Conservation (phyloP, 2,888 invertebrate genomes). For the Pheosia gnoma region DNA sequence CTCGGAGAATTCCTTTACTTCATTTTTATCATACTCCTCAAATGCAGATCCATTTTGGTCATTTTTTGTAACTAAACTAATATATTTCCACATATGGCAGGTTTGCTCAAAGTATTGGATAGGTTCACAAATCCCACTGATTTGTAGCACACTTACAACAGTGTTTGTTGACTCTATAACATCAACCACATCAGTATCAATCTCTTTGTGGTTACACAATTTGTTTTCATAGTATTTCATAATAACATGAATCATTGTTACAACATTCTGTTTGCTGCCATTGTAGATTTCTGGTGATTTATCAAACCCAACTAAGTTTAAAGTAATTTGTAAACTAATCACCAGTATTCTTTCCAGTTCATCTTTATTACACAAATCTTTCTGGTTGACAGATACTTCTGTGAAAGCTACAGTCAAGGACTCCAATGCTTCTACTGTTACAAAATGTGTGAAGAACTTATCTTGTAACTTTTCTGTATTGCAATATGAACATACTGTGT, state of each 20-base stretch:
- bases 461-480: slow-evolving; percentile 56
- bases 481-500: slow-evolving; percentile 79
- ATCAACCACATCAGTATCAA: slow-evolving; percentile 68
- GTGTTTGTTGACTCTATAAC: slow-evolving; percentile 65
- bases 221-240: slow-evolving; percentile 68
- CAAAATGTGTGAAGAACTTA: slow-evolving; percentile 67
- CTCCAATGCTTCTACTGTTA: slow-evolving; percentile 59
- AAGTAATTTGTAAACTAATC: slow-evolving; percentile 65
- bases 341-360: slow-evolving; percentile 67
- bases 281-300: slow-evolving; percentile 58
- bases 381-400: slow-evolving; percentile 60
- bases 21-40: slow-evolving; percentile 57
- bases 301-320: slow-evolving; percentile 69
- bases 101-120: slow-evolving; percentile 61
- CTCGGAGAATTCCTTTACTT: slow-evolving; percentile 52
- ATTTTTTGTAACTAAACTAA: slow-evolving; percentile 48
- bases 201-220: slow-evolving; percentile 61
- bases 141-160: slow-evolving; percentile 54
- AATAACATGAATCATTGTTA: slow-evolving; percentile 59
- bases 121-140: slow-evolving; percentile 50
- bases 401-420: slow-evolving; percentile 61
- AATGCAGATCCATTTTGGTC: slow-evolving; percentile 56
- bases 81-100: slow-evolving; percentile 67
- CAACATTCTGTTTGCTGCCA: slow-evolving; percentile 50
- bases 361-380: slow-evolving; percentile 53